phyloP scores from a whole-genome alignment of 2,888 invertebrate species.

The Teinopalpus imperialis region DNA sequence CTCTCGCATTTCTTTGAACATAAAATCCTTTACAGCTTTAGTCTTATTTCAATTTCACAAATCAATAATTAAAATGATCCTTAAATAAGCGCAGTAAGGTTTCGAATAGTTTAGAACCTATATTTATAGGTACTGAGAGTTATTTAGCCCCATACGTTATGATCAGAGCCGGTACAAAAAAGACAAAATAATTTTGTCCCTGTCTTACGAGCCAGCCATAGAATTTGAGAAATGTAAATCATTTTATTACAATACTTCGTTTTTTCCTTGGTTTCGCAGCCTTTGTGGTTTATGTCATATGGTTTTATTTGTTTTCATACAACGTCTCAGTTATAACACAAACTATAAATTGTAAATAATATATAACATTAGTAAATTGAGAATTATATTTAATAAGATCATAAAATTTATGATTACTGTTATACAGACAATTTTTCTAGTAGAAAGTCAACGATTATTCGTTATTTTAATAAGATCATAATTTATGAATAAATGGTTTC shows the following conservation, averaged over 20 bases:
- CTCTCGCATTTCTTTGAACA: constrained; percentile 61
- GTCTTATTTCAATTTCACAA: constrained; percentile 44
- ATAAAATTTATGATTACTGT: no score
- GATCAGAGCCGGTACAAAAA: constrained; percentile 70
- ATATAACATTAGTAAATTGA: no score
- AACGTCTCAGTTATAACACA: constrained; percentile 1
- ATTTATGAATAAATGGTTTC: no score
- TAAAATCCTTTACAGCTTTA: constrained; percentile 58
- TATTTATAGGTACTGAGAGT: constrained; percentile 50
- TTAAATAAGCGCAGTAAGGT: constrained; percentile 44
- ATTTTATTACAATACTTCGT: constrained; percentile 73
- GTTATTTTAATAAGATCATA: no score
- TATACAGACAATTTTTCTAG: no score
- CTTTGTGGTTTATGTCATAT: constrained; percentile 47
- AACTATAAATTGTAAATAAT: neutral
- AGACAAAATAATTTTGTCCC: constrained; percentile 72
- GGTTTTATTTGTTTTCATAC: neutral
- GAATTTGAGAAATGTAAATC: constrained; percentile 79
- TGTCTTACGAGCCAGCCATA: constrained; percentile 62
- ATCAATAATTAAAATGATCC: constrained; percentile 48
- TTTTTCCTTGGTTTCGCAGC: constrained; percentile 63
- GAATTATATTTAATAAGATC: no score
- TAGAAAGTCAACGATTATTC: no score
- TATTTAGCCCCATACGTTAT: constrained; percentile 74
- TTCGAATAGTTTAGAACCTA: constrained; percentile 17